Evolutionary conservation across 2,888 invertebrate species (phyloP), one percentile per base, ranked within the genome.

Genomic region (Callyntrura guangdongensis): DNA sequence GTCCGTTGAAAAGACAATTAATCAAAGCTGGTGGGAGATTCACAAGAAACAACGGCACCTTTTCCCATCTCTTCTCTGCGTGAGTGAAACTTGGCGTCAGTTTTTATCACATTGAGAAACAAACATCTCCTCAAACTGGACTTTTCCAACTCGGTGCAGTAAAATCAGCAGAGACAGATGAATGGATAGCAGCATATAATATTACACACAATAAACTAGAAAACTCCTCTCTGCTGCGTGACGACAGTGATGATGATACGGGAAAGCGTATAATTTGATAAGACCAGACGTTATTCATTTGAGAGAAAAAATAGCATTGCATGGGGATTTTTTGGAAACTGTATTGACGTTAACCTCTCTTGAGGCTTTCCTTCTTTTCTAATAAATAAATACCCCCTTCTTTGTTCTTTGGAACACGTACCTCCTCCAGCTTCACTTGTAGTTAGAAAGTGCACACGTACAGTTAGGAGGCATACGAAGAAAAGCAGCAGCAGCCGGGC

Each of bases 301-400:
- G 49, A 45, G 45, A 36, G 20, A 53, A 36, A 53, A 53, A 77
- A 77, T 25, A 53, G 53, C 22, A 20, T 53, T 53, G 49, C 53
- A 53, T 49, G 22, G 49, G 77, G 49, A 77, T 49, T 77, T 77
- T 77, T 77, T 5, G 77, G 53, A 77, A 77, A 77, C 11, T 25
- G 77, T 53, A 77, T 77, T 77, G 77, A 77, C 77, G 53, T 77
- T 49, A 22, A 77, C 77, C 77, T 77, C 77, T 77, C 77, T 49
- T 20, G 77, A 77, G 77, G 27, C 53, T 12, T 49, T 49, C 14
- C 49, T 49, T 56, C 79, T 81, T 59, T 59, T 81, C 56, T 27
- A 77, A 77, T 77, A 77, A 77, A 77, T 77, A 53, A 77, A 77
- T 53, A 77, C 53, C 77, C 77, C n/a, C n/a, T 20, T 11, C 77